These are phyloP conservation scores for Sebastes minor DNA, from an alignment of 2,797 vertebrate species.

Conservation along the genomic window DNA sequence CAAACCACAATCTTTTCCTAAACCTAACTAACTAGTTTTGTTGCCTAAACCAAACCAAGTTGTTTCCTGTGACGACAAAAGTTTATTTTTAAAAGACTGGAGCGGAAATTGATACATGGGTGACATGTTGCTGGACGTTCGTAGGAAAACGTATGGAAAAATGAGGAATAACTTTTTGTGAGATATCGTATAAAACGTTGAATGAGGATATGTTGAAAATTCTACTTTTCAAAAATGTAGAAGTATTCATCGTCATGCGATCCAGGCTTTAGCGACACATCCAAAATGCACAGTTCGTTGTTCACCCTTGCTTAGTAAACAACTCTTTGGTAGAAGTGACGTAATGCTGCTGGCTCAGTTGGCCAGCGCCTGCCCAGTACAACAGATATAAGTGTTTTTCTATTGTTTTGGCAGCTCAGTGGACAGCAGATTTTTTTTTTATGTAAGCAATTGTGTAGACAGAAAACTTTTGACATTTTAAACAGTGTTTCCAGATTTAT, in stretches of 20 bases:
- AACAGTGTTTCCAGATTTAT: constrained; percentile 11
- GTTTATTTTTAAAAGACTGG: too few species aligned
- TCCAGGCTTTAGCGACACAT: not conserved
- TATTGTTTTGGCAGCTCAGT: constrained; percentile 12
- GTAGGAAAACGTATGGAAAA: too few species aligned
- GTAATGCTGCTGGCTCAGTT: not conserved
- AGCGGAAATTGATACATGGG: too few species aligned
- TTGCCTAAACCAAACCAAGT: too few species aligned
- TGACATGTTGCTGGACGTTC: too few species aligned
- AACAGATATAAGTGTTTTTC: not conserved
- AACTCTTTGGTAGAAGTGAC: not conserved
- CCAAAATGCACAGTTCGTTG: not conserved
- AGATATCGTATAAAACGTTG: too few species aligned
- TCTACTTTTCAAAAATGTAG: not conserved
- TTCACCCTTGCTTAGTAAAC: not conserved
- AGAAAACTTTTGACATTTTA: constrained; percentile 5
- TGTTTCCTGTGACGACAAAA: too few species aligned
- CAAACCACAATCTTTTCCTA: too few species aligned
- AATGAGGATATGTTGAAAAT: too few species aligned
- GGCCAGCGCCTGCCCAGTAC: not conserved
- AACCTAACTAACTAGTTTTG: too few species aligned
- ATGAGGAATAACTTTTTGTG: too few species aligned
- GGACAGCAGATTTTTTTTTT: not conserved
- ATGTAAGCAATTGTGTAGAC: not conserved
- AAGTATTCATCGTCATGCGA: not conserved